Percentiles rank a stretch among this genome's conserved stretches.
Conservation (phyloP, 35 echinoderm and acorn worm species). For the Diadema setosum region DNA sequence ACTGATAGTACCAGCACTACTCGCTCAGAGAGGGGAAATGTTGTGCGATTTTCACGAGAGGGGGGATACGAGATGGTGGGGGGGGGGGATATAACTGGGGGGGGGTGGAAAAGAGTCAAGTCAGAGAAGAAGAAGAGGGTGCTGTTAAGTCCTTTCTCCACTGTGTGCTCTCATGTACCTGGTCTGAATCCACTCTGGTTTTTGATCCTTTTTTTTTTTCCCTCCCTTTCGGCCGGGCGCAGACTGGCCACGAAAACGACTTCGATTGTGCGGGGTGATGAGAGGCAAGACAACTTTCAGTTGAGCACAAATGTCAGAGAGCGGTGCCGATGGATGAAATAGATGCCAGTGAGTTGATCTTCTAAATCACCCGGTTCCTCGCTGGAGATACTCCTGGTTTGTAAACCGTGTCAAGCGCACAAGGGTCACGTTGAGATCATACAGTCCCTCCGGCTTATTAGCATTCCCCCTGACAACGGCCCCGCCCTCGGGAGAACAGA, state of each 20-base stretch:
- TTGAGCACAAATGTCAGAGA: neutral
- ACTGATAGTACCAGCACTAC: neutral
- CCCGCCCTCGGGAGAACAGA: neutral
- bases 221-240: neutral
- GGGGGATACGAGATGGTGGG: neutral
- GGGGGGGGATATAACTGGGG: neutral
- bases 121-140: too few species aligned
- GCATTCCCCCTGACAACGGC: neutral
- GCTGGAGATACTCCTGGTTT: neutral
- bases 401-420: neutral
- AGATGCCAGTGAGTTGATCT: neutral
- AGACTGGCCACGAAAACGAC: neutral
- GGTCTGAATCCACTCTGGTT: too few species aligned
- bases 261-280: neutral
- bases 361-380: neutral
- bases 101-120: too few species aligned
- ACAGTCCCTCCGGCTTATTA: neutral
- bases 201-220: too few species aligned
- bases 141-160: too few species aligned
- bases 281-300: neutral
- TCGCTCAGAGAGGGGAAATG: neutral
- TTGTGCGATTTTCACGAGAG: neutral
- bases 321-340: neutral
- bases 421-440: neutral
- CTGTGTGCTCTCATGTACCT: too few species aligned